Conservation (phyloP, 2,797 vertebrate species). For the Spinus pinus region DNA sequence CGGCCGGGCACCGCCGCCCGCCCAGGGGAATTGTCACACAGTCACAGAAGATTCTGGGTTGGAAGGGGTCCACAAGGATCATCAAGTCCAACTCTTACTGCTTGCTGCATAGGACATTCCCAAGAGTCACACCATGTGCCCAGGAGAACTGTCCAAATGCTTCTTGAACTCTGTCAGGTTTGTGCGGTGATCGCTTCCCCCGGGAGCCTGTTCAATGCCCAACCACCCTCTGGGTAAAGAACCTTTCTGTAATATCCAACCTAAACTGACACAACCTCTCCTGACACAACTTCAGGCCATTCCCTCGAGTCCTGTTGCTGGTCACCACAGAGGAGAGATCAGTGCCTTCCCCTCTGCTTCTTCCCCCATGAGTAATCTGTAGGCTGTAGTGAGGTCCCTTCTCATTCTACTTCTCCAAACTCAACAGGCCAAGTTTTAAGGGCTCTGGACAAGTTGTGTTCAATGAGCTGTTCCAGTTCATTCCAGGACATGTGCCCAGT, state of each 20-base stretch:
- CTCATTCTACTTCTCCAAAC: neutral
- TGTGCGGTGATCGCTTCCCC: neutral
- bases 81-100: fast-evolving
- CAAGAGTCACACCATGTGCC: neutral
- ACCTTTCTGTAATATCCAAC: neutral
- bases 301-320: neutral
- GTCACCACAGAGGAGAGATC: neutral
- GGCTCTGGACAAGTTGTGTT: neutral
- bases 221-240: fast-evolving
- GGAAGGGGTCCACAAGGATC: neutral
- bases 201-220: neutral
- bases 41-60: no score
- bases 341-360: neutral
- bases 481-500: neutral
- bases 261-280: neutral
- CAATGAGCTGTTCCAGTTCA: neutral
- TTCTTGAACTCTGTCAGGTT: neutral
- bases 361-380: fast-evolving
- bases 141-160: fast-evolving
- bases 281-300: neutral
- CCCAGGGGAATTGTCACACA: neutral
- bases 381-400: neutral
- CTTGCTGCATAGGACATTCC: neutral
- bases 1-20: neutral
- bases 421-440: neutral